phyloP scores from a whole-genome alignment of 2,888 invertebrate genomes.

The Taenaris catops region DNA sequence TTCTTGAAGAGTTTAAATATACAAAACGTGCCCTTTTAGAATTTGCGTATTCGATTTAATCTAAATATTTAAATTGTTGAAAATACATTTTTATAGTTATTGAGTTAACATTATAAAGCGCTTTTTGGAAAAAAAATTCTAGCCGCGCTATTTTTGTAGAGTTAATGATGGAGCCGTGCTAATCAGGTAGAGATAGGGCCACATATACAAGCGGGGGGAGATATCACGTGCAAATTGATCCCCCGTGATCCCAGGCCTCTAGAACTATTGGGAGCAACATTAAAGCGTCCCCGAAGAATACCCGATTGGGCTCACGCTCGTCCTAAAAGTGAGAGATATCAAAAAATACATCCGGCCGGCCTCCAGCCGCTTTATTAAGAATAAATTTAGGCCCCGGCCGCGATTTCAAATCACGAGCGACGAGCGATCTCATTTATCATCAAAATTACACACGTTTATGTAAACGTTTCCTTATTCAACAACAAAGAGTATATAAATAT shows the following conservation, averaged over 20 bases:
- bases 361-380: slow-evolving; percentile 74
- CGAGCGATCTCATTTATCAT: slow-evolving; percentile 10
- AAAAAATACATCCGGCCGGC: slow-evolving; percentile 67
- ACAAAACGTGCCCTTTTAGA: no score
- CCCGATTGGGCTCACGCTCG: slow-evolving; percentile 43
- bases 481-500: neutral
- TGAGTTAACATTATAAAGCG: no score
- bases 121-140: no score
- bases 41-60: no score
- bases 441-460: neutral
- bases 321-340: slow-evolving; percentile 69
- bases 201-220: neutral
- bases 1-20: no score
- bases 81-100: no score
- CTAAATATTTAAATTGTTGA: no score
- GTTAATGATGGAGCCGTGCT: no score
- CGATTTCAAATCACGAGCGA: slow-evolving; percentile 27
- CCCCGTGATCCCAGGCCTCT: slow-evolving; percentile 5
- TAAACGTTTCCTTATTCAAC: no score
- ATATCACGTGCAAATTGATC: slow-evolving; percentile 23
- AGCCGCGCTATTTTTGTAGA: no score
- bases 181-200: no score
- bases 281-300: slow-evolving; percentile 44
- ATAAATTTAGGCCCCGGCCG: slow-evolving; percentile 70
- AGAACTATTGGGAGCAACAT: slow-evolving; percentile 25